A percentile compares a stretch with the other conserved stretches of the same genome.
Evolutionary conservation across 2,888 invertebrate genomes (phyloP).

Genomic region (Aporophyla nigra): DNA sequence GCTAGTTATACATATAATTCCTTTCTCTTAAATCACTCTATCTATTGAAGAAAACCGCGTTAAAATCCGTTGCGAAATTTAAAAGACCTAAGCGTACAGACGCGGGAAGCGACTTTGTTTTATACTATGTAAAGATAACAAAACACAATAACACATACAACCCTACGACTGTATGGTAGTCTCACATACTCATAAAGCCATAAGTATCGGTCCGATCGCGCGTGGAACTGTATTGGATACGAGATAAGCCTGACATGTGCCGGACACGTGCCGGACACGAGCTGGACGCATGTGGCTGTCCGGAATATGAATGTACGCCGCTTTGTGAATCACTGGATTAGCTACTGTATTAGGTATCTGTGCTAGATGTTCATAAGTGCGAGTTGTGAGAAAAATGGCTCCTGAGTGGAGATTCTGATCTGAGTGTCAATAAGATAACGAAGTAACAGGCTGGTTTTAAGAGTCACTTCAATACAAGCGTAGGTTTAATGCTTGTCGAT

Average conservation of each 20-base stretch:
- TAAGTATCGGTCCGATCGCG: conserved; percentile 48
- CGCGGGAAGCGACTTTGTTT: too few species aligned
- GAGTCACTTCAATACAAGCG: not conserved
- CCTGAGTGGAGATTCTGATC: not conserved
- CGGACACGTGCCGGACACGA: conserved; percentile 44
- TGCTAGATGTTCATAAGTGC: conserved; percentile 8
- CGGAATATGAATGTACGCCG: conserved; percentile 54
- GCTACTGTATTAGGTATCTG: conserved; percentile 36
- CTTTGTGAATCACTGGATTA: conserved; percentile 61
- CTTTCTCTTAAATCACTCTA: too few species aligned
- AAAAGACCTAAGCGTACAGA: too few species aligned
- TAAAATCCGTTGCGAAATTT: too few species aligned
- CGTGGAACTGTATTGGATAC: conserved; percentile 62
- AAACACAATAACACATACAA: conserved; percentile 33
- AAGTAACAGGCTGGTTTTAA: not conserved
- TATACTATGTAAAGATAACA: conserved; percentile 11
- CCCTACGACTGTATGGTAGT: not conserved
- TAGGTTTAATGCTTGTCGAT: not conserved
- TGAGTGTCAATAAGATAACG: not conserved
- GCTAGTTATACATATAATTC: too few species aligned
- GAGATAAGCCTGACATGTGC: conserved; percentile 68
- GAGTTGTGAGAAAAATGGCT: not conserved
- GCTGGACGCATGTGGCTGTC: conserved; percentile 61
- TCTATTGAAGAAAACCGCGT: too few species aligned
- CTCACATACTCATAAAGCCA: conserved; percentile 20